A percentile compares a stretch with the other conserved stretches of the same genome.
These are phyloP conservation scores for Stratiolaelaps scimitus DNA, from an alignment of 1,140 invertebrate genomes.

Conservation along the genomic window DNA sequence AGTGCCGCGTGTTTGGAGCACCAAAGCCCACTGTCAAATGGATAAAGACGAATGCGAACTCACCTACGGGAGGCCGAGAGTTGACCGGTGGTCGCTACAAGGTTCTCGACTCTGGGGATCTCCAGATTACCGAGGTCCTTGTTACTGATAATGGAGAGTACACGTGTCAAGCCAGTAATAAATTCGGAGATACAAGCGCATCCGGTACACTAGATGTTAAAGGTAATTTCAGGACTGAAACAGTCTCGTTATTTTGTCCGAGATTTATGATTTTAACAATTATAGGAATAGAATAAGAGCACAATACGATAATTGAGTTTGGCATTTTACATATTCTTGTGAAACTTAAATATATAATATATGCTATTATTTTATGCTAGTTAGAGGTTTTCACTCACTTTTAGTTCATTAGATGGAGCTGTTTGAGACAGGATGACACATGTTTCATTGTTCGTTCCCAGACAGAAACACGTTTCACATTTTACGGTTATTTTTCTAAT, in stretches of 20 bases:
- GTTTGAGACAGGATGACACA: no score
- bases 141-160: constrained; percentile 76
- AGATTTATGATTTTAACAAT: no score
- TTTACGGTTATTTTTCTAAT: no score
- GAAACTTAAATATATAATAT: no score
- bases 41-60: constrained; percentile 77
- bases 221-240: constrained; percentile 44
- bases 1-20: constrained; percentile 86
- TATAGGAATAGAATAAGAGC: no score
- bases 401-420: no score
- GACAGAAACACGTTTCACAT: no score
- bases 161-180: constrained; percentile 80
- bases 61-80: constrained; percentile 66
- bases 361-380: no score
- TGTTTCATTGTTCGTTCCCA: no score
- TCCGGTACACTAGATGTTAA: constrained; percentile 66
- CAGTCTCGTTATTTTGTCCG: background rate
- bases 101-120: constrained; percentile 59
- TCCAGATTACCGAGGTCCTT: constrained; percentile 66
- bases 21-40: constrained; percentile 88
- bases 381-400: no score
- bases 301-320: no score
- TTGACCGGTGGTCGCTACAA: constrained; percentile 69
- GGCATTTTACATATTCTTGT: no score
- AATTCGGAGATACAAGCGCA: constrained; percentile 65